These are phyloP conservation scores for Cyaniris semiargus DNA, from an alignment of 2,888 invertebrate species.

Conservation along the genomic window DNA sequence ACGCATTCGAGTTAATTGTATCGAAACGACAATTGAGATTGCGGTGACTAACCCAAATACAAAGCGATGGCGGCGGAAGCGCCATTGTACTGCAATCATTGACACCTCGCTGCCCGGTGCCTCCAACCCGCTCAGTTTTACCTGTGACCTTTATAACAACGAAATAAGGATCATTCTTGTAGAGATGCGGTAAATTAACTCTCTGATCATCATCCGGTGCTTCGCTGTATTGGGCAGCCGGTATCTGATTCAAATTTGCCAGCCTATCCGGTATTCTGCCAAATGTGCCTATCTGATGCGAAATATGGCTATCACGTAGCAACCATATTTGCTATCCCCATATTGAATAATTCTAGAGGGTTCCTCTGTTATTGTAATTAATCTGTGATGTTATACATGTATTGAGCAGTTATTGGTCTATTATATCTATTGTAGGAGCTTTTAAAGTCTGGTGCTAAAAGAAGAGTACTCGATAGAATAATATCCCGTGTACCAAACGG, in stretches of 20 bases:
- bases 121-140: conserved; percentile 69
- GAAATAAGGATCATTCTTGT: conserved; percentile 39
- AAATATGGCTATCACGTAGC: neutral
- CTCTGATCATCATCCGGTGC: neutral
- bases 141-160: conserved; percentile 55
- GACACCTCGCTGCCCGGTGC: conserved; percentile 68
- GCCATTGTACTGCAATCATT: conserved; percentile 78
- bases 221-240: neutral
- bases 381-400: no score
- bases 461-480: no score
- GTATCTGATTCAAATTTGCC: neutral
- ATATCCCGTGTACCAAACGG: neutral
- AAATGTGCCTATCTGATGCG: neutral
- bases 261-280: neutral
- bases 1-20: conserved; percentile 67
- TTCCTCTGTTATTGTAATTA: no score
- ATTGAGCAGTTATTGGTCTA: no score
- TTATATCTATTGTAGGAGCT: no score
- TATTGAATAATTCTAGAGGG: neutral
- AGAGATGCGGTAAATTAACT: neutral
- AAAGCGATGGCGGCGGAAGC: conserved; percentile 74
- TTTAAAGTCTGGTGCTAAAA: no score
- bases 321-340: neutral
- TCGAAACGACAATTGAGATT: conserved; percentile 72
- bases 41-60: conserved; percentile 80